These are phyloP conservation scores for Caerostris darwini DNA, from an alignment of 1,140 invertebrate species.

Conservation along the genomic window DNA sequence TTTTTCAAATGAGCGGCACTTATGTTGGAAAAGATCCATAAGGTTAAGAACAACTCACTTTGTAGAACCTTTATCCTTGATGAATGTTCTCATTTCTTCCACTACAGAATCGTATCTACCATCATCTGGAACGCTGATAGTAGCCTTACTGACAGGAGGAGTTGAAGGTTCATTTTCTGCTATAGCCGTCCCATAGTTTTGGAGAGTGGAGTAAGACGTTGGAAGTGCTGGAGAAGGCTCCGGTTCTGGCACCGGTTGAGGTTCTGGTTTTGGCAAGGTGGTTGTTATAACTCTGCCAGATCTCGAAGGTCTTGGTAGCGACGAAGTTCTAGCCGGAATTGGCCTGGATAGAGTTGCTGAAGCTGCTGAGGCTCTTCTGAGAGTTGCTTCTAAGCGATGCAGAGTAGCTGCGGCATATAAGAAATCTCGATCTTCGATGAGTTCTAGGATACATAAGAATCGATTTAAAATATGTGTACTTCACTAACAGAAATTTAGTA, in stretches of 20 bases:
- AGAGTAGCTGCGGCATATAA: constrained; percentile 69
- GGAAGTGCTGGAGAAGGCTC: constrained; percentile 63
- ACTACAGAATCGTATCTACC: constrained; percentile 73
- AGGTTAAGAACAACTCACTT: constrained; percentile 37
- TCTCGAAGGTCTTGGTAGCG: constrained; percentile 50
- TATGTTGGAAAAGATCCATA: too few relatives aligned
- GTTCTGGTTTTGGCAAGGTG: constrained; percentile 65
- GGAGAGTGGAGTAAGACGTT: constrained; percentile 69
- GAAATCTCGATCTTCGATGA: constrained; percentile 73
- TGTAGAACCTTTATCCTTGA: constrained; percentile 70
- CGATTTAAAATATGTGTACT: too few relatives aligned
- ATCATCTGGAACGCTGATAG: constrained; percentile 49
- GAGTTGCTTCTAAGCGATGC: constrained; percentile 32
- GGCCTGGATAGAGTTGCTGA: constrained; percentile 57
- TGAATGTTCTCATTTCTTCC: constrained; percentile 74
- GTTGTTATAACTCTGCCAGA: constrained; percentile 51
- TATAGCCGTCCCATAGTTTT: constrained; percentile 65
- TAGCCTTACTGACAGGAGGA: constrained; percentile 38
- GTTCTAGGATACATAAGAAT: constrained; percentile 17
- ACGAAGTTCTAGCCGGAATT: constrained; percentile 67
- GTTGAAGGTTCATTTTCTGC: constrained; percentile 43
- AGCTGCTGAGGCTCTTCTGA: constrained; percentile 50
- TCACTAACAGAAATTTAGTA: too few relatives aligned
- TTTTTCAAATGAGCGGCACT: too few relatives aligned
- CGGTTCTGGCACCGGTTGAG: constrained; percentile 53